These are phyloP conservation scores for Ancistrus triradiatus DNA, from an alignment of 2,113 vertebrate species.

Conservation along the genomic window DNA sequence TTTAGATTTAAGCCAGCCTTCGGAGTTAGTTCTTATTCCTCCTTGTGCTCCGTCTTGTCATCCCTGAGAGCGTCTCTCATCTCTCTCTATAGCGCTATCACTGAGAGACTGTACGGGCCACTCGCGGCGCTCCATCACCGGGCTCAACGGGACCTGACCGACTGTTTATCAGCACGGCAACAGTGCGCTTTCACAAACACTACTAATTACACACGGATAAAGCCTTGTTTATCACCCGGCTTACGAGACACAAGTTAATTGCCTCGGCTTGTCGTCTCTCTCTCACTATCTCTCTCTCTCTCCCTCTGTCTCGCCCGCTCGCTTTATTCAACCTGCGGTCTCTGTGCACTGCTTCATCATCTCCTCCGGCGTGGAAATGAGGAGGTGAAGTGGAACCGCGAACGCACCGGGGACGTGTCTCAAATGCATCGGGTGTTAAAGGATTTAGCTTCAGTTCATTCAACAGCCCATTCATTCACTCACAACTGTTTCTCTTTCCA, in stretches of 20 bases:
- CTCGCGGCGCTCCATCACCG: background rate
- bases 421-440: background rate
- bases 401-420: background rate
- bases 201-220: conserved; percentile 72
- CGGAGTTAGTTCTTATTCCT: background rate
- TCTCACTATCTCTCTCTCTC: conserved; percentile 13
- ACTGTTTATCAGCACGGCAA: conserved; percentile 58
- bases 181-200: conserved; percentile 67
- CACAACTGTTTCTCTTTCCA: no score
- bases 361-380: background rate
- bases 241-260: conserved; percentile 71
- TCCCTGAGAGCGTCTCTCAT: background rate
- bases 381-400: background rate
- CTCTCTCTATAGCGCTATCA: background rate
- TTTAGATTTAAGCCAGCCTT: no score
- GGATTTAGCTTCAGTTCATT: background rate
- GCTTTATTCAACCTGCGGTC: background rate
- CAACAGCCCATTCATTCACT: background rate
- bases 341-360: background rate
- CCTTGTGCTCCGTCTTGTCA: background rate
- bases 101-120: background rate
- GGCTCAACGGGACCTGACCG: conserved; percentile 23
- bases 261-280: conserved; percentile 57
- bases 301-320: background rate
- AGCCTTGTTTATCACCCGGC: conserved; percentile 68